These are phyloP conservation scores for Propithecus coquereli DNA, from an alignment of 2,113 vertebrate species.

Conservation along the genomic window DNA sequence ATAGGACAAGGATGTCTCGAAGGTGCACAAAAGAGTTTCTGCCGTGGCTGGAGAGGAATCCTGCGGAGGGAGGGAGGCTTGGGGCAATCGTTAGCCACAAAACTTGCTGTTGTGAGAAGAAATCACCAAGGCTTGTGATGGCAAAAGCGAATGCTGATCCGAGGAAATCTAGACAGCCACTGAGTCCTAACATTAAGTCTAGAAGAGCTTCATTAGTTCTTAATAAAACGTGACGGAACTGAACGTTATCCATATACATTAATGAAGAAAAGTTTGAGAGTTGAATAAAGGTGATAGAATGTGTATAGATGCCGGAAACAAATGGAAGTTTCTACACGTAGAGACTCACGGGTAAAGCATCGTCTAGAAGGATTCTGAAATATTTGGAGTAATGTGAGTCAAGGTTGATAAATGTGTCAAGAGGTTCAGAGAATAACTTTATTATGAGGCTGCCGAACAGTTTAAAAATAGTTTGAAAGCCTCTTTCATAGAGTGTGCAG, in stretches of 20 bases:
- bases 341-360: not conserved
- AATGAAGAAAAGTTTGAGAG: slow-evolving; percentile 9
- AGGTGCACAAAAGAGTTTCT: rapidly evolving
- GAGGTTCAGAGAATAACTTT: not conserved
- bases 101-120: not conserved
- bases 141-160: not conserved
- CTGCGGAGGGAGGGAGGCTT: not conserved
- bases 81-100: not conserved
- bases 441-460: not conserved
- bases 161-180: not conserved
- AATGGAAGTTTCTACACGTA: not conserved
- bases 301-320: not conserved
- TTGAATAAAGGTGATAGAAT: not conserved
- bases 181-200: slow-evolving; percentile 56
- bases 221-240: slow-evolving; percentile 16
- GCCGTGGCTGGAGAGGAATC: rapidly evolving
- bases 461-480: not conserved
- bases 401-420: not conserved
- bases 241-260: not conserved
- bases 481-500: not conserved
- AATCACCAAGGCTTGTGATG: not conserved
- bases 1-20: rapidly evolving
- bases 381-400: not conserved
- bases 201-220: slow-evolving; percentile 56
- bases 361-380: not conserved